phyloP scores from a whole-genome alignment of 2,113 vertebrate genomes.

The Perca flavescens region DNA sequence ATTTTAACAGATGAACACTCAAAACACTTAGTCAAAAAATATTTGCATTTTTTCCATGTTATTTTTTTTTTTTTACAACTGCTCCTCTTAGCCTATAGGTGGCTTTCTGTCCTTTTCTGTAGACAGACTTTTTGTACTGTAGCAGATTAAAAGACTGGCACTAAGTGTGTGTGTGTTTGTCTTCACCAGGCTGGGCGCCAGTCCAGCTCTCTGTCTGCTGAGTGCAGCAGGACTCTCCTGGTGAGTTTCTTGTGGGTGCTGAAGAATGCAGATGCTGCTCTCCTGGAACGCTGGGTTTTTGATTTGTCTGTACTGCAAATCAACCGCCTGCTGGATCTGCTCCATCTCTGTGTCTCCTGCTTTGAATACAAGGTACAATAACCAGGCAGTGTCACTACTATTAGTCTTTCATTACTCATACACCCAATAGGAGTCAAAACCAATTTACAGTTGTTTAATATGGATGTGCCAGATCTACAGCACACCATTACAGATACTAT shows the following conservation, averaged over 20 bases:
- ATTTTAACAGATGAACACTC: too few relatives aligned
- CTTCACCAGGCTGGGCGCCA: constrained; percentile 85
- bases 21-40: background rate
- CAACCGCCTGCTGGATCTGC: constrained; percentile 90
- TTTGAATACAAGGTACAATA: constrained; percentile 92
- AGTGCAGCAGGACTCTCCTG: constrained; percentile 91
- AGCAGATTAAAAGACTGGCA: constrained; percentile 34
- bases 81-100: constrained; percentile 60
- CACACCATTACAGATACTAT: background rate
- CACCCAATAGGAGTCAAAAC: background rate
- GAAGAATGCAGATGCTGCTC: constrained; percentile 88
- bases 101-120: constrained; percentile 47
- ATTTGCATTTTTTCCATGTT: constrained; percentile 35
- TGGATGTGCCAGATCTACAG: background rate
- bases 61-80: constrained; percentile 25
- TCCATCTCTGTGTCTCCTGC: constrained; percentile 91
- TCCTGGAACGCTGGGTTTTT: constrained; percentile 90
- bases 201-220: constrained; percentile 86
- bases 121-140: constrained; percentile 52
- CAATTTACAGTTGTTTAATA: background rate
- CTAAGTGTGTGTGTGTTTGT: constrained; percentile 57
- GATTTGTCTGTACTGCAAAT: constrained; percentile 90
- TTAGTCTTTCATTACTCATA: background rate
- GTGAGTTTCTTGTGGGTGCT: constrained; percentile 92
- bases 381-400: background rate